These are phyloP conservation scores for Enteromius mattozi DNA, from an alignment of 2,797 vertebrate genomes.

Conservation along the genomic window DNA sequence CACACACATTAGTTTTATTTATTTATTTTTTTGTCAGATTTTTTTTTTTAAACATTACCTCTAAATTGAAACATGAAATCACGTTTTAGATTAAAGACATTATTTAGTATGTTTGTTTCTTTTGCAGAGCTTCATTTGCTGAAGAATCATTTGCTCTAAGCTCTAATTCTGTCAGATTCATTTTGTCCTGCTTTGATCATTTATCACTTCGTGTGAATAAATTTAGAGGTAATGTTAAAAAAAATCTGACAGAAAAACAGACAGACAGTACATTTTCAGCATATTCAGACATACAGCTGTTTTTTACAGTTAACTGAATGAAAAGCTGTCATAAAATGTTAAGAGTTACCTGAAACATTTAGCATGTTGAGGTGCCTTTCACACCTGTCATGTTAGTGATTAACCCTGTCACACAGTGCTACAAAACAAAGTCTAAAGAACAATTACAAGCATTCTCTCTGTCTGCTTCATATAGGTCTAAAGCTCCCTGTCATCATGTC, in stretches of 20 bases:
- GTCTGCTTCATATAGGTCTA: slow-evolving; percentile 69
- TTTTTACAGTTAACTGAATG: neutral
- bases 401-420: neutral
- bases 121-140: neutral
- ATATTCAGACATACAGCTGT: neutral
- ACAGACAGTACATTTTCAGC: neutral
- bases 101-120: neutral
- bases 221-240: no score
- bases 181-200: neutral
- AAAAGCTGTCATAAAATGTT: neutral
- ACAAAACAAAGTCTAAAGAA: neutral
- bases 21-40: neutral
- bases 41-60: neutral
- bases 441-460: slow-evolving; percentile 22
- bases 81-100: neutral
- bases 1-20: neutral
- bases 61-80: neutral
- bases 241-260: neutral
- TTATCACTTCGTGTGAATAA: neutral
- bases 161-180: neutral
- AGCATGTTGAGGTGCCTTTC: neutral
- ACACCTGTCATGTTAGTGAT: slow-evolving; percentile 1
- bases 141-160: neutral
- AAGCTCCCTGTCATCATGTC: slow-evolving; percentile 85
- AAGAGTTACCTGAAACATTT: slow-evolving; percentile 15